Percentiles rank a stretch among this genome's conserved stretches.
phyloP scores from a whole-genome alignment of 2,888 invertebrate genomes.

The Acleris holmiana region DNA sequence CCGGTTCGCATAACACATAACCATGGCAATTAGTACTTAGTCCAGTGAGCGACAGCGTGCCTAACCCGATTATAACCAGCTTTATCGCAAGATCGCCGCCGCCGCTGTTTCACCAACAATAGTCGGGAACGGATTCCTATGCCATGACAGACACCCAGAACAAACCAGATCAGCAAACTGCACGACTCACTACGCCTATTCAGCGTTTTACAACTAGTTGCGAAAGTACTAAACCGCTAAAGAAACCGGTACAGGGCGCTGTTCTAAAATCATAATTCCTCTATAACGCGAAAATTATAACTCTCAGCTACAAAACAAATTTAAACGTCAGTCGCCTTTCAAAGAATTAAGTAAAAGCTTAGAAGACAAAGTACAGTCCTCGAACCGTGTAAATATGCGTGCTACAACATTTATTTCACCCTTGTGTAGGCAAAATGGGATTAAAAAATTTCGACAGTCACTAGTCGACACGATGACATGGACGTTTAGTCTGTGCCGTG shows the following conservation, averaged over 20 bases:
- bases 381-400: constrained; percentile 48
- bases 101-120: constrained; percentile 59
- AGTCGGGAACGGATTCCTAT: constrained; percentile 67
- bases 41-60: constrained; percentile 76
- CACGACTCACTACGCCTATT: constrained; percentile 56
- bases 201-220: constrained; percentile 56
- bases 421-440: constrained; percentile 69
- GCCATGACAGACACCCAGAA: constrained; percentile 64
- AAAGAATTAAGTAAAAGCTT: neutral
- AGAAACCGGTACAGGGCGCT: constrained; percentile 53
- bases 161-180: constrained; percentile 59
- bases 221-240: constrained; percentile 49
- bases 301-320: constrained; percentile 46
- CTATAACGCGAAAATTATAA: constrained; percentile 54
- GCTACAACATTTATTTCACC: constrained; percentile 60
- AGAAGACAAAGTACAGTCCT: constrained; percentile 39
- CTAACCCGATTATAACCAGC: constrained; percentile 75
- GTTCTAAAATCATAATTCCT: constrained; percentile 54
- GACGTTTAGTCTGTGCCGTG: constrained; percentile 73
- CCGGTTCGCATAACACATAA: constrained; percentile 69
- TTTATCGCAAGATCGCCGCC: constrained; percentile 68
- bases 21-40: constrained; percentile 76
- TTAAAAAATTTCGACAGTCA: constrained; percentile 79
- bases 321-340: neutral
- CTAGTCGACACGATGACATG: constrained; percentile 75